These are phyloP conservation scores for Gallinago paraguaiae DNA, from an alignment of 2,113 vertebrate species.

Conservation along the genomic window DNA sequence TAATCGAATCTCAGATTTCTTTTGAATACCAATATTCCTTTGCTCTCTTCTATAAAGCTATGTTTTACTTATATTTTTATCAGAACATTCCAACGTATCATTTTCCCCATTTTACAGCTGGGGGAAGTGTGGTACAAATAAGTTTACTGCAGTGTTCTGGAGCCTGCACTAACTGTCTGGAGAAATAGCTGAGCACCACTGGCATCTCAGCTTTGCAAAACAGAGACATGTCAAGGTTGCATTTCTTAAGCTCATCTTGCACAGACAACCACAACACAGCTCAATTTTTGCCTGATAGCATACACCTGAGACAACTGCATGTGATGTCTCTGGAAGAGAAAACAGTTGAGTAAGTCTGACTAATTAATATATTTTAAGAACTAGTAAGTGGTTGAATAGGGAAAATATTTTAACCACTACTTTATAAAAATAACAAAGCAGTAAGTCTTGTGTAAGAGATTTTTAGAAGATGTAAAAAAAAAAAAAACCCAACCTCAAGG, in stretches of 20 bases:
- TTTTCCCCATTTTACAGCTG: neutral
- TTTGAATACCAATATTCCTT: neutral
- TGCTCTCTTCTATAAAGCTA: neutral
- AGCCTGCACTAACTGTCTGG: neutral
- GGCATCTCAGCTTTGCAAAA: neutral
- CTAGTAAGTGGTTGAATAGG: neutral
- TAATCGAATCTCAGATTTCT: neutral
- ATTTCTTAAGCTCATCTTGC: neutral
- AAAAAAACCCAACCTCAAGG: neutral
- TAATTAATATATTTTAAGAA: neutral
- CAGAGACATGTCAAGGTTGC: rapidly evolving
- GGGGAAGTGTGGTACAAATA: neutral
- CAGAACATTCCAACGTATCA: neutral
- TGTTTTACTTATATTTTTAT: neutral
- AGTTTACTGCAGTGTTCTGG: neutral
- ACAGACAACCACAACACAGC: neutral
- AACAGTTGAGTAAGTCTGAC: neutral
- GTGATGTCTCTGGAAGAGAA: neutral
- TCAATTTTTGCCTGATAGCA: neutral
- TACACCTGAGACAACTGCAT: neutral
- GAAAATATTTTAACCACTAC: neutral
- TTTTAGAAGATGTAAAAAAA: neutral
- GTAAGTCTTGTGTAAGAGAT: neutral
- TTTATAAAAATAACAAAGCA: neutral
- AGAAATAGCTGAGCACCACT: neutral